Base-by-base conservation (phyloP, 2,888 invertebrate genomes). In the Hypselothyrea guttata region DNA sequence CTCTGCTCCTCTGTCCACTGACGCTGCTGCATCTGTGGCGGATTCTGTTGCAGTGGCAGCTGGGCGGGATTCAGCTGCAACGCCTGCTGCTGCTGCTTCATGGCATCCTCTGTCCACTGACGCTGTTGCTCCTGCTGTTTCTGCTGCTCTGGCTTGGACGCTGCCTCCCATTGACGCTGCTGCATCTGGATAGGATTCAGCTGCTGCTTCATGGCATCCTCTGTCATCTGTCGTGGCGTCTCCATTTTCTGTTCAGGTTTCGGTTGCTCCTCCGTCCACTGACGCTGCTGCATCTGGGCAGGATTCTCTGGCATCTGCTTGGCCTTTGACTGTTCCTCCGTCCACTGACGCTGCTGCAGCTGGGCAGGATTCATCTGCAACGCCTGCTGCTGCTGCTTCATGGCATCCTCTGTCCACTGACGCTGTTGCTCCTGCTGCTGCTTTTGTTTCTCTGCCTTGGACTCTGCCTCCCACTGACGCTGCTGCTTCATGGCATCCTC, bases 1-100 rank as follows among this genome's bases (percentile, higher is more conserved):
- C n/a, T 48, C 57, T 67, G 59, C 9, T 64, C 64, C 3, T 61
- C 68, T 1, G 55, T 34, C 68, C 58, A 54, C 16, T 47, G 61
- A 1, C 30, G 45, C 9, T 70, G 41, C 57, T 40, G 46, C 27
- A 30, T 16, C 40, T 18, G 16, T 27, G n/a, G n/a, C n/a, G n/a
- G n/a, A n/a, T n/a, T n/a, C n/a, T n/a, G n/a, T n/a, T n/a, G n/a
- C n/a, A n/a, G n/a, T n/a, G n/a, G n/a, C n/a, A n/a, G n/a, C n/a
- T n/a, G n/a, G n/a, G n/a, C n/a, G n/a, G n/a, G n/a, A n/a, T n/a
- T n/a, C n/a, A n/a, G n/a, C n/a, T n/a, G n/a, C n/a, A n/a, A n/a
- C n/a, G n/a, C n/a, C n/a, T 46, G 38, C 41, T 56, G 52, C 12
- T 31, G 22, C 9, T 37, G 13, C 37, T 49, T 38, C 34, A 45